phyloP scores from a whole-genome alignment of 2,888 invertebrate species.

The Synergus japonicus region DNA sequence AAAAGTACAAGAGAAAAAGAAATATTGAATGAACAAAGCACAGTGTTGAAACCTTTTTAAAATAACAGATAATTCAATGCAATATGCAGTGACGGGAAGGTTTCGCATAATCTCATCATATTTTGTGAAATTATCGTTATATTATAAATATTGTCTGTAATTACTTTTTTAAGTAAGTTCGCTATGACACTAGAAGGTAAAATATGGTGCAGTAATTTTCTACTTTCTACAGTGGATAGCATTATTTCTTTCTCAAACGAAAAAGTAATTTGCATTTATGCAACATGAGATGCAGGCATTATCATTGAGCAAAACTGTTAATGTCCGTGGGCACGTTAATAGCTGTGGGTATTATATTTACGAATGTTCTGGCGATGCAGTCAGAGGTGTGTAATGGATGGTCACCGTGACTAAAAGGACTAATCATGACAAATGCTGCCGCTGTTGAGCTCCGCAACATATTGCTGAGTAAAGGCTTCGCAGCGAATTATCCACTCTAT shows the following conservation, averaged over 20 bases:
- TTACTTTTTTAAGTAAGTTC: background rate
- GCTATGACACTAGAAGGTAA: background rate
- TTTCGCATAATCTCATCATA: background rate
- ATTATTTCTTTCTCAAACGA: background rate
- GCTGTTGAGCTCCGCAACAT: slow-evolving; percentile 52
- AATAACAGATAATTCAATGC: background rate
- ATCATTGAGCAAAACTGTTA: slow-evolving; percentile 4
- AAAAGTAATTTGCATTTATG: background rate
- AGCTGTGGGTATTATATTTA: slow-evolving; percentile 6
- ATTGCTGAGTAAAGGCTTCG: slow-evolving; percentile 6
- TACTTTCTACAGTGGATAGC: background rate
- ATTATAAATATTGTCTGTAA: slow-evolving; percentile 1
- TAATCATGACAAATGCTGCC: slow-evolving; percentile 74
- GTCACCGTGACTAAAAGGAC: slow-evolving; percentile 73
- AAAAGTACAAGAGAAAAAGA: background rate
- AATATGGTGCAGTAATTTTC: background rate
- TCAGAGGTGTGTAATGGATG: slow-evolving; percentile 62
- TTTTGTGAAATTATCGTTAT: background rate
- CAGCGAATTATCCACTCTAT: background rate
- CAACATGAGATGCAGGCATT: background rate
- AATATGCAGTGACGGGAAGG: background rate
- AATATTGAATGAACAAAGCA: background rate
- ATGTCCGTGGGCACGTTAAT: background rate
- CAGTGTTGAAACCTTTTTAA: too few species aligned
- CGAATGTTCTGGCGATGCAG: slow-evolving; percentile 37